Evolutionary conservation across 2,113 vertebrate species (phyloP).

Genomic region (Lipotes vexillifer): DNA sequence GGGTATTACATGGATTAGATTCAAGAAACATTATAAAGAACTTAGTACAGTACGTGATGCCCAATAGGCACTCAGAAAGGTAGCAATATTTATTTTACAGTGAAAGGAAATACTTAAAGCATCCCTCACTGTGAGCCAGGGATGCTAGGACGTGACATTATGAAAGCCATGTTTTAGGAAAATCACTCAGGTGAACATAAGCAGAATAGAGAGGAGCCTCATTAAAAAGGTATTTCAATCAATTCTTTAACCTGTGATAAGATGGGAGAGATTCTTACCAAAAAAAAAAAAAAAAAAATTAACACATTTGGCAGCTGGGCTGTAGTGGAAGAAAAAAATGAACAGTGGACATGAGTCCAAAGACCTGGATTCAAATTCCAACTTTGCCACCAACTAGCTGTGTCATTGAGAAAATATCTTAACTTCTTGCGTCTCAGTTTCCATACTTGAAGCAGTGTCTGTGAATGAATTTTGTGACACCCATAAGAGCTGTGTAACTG

Average conservation of each 20-base stretch:
- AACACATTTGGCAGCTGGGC: background rate
- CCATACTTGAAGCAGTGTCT: background rate
- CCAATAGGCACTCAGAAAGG: background rate
- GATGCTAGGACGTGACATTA: background rate
- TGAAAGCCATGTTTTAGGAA: background rate
- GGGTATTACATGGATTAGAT: background rate
- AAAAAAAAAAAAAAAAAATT: background rate
- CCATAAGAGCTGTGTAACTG: background rate
- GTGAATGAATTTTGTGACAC: background rate
- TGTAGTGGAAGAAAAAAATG: background rate
- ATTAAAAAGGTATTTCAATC: background rate
- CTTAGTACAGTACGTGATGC: background rate
- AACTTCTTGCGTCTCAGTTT: background rate
- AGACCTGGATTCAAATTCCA: background rate
- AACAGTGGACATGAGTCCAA: background rate
- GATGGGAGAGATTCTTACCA: background rate
- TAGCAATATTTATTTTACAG: background rate
- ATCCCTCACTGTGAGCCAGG: background rate
- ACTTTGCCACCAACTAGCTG: background rate
- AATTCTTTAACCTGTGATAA: background rate
- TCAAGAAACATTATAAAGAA: background rate
- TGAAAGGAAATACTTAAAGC: background rate
- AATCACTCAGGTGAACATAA: background rate
- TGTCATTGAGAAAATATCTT: background rate
- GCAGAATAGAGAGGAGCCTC: background rate